Evolutionary conservation across 1,140 invertebrate genomes (phyloP).

Genomic region (Delia radicum): DNA sequence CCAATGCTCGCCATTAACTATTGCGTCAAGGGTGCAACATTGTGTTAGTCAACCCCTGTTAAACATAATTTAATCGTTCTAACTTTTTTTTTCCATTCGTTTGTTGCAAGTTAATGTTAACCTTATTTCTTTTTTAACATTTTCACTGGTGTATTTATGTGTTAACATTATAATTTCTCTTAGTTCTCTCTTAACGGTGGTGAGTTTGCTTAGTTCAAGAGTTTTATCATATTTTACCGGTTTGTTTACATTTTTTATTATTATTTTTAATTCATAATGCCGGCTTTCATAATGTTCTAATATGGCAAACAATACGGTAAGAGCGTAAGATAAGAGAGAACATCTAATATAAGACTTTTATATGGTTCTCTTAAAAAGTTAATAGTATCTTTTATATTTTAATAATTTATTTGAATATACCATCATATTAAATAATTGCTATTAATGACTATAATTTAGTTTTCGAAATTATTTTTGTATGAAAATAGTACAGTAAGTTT

Average conservation of each 20-base stretch:
- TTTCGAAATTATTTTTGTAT: too few relatives aligned
- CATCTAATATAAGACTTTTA: too few relatives aligned
- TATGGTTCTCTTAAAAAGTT: too few relatives aligned
- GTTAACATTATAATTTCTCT: background rate
- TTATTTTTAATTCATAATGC: background rate
- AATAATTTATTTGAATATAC: too few relatives aligned
- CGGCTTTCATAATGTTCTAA: too few relatives aligned
- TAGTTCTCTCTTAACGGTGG: background rate
- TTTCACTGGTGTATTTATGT: background rate
- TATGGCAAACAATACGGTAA: too few relatives aligned
- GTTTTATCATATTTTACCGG: background rate
- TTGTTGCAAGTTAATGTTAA: background rate
- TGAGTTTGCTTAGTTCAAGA: background rate
- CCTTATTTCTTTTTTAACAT: background rate
- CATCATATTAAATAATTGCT: too few relatives aligned
- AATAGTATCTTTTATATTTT: too few relatives aligned
- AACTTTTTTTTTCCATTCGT: background rate
- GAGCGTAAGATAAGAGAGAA: too few relatives aligned
- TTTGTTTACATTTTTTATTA: slow-evolving; percentile 8
- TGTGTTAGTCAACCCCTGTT: slow-evolving; percentile 32
- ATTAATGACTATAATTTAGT: too few relatives aligned
- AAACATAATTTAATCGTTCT: slow-evolving; percentile 19
- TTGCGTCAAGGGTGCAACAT: slow-evolving; percentile 41
- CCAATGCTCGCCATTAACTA: slow-evolving; percentile 53
- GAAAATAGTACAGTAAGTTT: too few relatives aligned